These are phyloP conservation scores for Habropoda laboriosa DNA, from an alignment of 1,140 invertebrate genomes.

Conservation along the genomic window DNA sequence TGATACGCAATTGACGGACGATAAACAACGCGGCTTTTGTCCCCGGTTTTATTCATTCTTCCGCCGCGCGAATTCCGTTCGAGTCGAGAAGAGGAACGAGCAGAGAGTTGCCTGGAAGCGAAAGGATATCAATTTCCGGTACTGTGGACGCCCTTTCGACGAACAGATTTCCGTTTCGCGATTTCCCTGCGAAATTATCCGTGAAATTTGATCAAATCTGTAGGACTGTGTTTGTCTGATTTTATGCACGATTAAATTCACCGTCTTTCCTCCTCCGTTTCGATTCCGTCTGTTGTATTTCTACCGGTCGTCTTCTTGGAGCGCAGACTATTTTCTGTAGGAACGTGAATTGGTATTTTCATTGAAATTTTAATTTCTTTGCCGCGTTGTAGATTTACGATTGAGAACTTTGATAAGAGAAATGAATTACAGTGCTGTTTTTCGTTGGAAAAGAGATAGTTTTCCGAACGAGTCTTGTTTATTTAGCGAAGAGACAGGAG, in stretches of 20 bases:
- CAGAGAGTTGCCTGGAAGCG: background rate
- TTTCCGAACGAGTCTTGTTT: too few species aligned
- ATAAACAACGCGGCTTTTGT: background rate
- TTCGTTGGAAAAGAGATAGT: too few species aligned
- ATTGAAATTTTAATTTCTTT: too few species aligned
- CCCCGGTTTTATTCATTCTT: background rate
- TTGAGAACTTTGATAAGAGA: too few species aligned
- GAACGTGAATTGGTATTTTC: too few species aligned
- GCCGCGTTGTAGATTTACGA: too few species aligned
- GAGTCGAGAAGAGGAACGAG: background rate
- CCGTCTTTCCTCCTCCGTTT: background rate
- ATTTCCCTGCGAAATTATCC: slow-evolving; percentile 27
- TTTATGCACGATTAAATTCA: slow-evolving; percentile 1
- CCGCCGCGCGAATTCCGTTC: background rate
- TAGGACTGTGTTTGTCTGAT: slow-evolving; percentile 21
- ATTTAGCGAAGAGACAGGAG: too few species aligned
- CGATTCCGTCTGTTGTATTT: background rate
- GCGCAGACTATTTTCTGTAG: too few species aligned
- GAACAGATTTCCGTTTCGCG: slow-evolving; percentile 13
- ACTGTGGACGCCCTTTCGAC: background rate
- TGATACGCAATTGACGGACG: slow-evolving; percentile 11
- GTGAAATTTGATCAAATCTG: slow-evolving; percentile 38
- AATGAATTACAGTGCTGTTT: too few species aligned
- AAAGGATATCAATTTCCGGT: slow-evolving; percentile 41
- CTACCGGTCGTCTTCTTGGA: background rate